Conservation (phyloP, 2,888 invertebrate species). For the Harmothoe impar region DNA sequence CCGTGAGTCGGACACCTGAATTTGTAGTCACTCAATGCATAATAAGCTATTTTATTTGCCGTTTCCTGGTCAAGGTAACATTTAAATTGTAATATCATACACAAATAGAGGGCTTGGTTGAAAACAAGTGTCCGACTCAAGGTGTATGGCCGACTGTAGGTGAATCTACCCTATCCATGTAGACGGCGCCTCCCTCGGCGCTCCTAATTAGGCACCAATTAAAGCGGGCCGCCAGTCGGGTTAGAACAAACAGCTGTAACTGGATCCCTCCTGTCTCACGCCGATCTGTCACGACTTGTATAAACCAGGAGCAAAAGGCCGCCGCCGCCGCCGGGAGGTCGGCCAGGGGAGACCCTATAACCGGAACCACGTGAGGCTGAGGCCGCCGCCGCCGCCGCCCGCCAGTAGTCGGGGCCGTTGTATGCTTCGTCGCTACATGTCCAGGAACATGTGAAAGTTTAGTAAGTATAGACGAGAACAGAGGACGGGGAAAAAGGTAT, state of each 20-base stretch:
- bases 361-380: slow-evolving; percentile 14
- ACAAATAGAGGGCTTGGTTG: too few relatives aligned
- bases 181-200: slow-evolving; percentile 25
- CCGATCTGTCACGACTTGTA: slow-evolving; percentile 62
- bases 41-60: too few relatives aligned
- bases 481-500: not conserved
- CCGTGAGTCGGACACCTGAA: too few relatives aligned
- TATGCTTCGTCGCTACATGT: too few relatives aligned
- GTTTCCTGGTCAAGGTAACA: too few relatives aligned
- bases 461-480: not conserved
- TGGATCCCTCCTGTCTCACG: slow-evolving; percentile 44
- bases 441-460: not conserved
- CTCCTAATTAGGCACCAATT: slow-evolving; percentile 54
- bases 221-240: slow-evolving; percentile 2
- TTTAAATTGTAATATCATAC: too few relatives aligned
- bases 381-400: not conserved
- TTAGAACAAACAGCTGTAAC: slow-evolving; percentile 62
- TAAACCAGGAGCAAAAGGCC: slow-evolving; percentile 54
- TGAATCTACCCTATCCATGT: not conserved
- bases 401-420: not conserved
- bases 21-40: too few relatives aligned
- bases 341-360: not conserved
- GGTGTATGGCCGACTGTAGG: too few relatives aligned
- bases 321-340: not conserved
- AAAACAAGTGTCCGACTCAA: too few relatives aligned